phyloP scores from a whole-genome alignment of 64 coral and sea anemone species.

The Hydrozoanthus tunicans region DNA sequence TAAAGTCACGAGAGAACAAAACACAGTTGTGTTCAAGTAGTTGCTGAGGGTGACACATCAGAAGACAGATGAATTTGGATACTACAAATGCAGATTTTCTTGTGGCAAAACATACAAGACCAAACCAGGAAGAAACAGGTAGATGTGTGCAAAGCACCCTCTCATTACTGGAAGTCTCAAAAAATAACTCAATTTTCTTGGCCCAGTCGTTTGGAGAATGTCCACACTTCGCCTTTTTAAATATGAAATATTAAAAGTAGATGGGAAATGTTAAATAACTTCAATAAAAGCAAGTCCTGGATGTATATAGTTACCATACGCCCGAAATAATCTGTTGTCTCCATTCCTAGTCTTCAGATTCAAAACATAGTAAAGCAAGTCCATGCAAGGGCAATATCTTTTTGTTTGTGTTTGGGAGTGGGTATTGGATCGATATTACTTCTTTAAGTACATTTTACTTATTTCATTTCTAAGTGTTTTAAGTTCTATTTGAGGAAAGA shows the following conservation, averaged over 20 bases:
- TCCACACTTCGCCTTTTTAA: too few species aligned
- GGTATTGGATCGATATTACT: not conserved
- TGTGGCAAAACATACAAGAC: conserved; percentile 56
- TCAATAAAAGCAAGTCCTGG: too few species aligned
- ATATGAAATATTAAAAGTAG: too few species aligned
- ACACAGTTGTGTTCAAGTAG: not conserved
- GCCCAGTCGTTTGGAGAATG: too few species aligned
- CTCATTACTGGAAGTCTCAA: too few species aligned
- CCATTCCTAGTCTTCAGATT: not conserved
- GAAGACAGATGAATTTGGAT: conserved; percentile 48
- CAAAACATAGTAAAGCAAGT: not conserved
- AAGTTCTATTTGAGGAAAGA: conserved; percentile 5
- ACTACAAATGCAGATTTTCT: conserved; percentile 10
- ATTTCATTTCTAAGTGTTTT: conserved; percentile 16
- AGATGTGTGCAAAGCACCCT: not conserved
- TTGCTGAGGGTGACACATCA: not conserved
- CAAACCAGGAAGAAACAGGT: conserved; percentile 52
- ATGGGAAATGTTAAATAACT: too few species aligned
- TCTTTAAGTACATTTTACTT: conserved; percentile 24
- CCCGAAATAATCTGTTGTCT: too few species aligned
- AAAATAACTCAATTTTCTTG: too few species aligned
- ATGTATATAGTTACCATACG: too few species aligned
- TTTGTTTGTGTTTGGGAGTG: not conserved
- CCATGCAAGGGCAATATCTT: conserved; percentile 12
- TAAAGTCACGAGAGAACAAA: conserved; percentile 24